Evolutionary conservation across 2,797 vertebrate species (phyloP), one percentile per base, ranked within the genome.

Genomic region (Poeciliopsis infans): DNA sequence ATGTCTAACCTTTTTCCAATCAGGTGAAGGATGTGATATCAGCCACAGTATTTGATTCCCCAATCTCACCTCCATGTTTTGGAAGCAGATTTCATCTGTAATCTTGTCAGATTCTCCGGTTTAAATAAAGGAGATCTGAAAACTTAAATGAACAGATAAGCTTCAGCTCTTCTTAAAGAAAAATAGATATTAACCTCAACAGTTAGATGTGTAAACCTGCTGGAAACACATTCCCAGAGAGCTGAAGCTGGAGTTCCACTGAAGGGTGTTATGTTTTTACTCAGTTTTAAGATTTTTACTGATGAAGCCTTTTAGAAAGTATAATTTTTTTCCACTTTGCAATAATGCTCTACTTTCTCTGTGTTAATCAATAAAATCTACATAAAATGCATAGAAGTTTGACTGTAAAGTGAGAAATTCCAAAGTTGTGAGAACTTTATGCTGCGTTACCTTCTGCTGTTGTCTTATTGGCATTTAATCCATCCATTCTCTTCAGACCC

Each of bases 401-500:
- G 11, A 13, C 66, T 70, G 41, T n/a, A 69, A 45, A 12, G 39
- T 16, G 20, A 68, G 39, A 46, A 46, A 46, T 70, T 0, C 25
- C 36, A 20, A 25, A 23, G 36, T 68, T 41, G 2, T 70, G 41
- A 70, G 20, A 16, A 70, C 23, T 69, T 68, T 25, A 23, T 75
- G 41, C 39, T 61, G 7, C 2, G 28, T 74, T 57, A 18, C n/a
- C 15, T 46, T 64, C 18, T 31, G 3, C 55, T 23, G 16, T n/a
- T 8, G 41, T 33, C 41, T 33, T 31, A 23, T 75, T 75, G 12
- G 2, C 25, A 43, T 51, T 66, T 25, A 4, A 55, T 73, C 33
- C 20, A 73, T 73, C 25, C 8, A 46, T 74, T 15, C 51, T 74
- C 72, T 33, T 74, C 73, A 45, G 53, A 28, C 39, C 59, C 7